Base-by-base conservation (phyloP, 2,113 vertebrate species). In the Elanus axillaris region DNA sequence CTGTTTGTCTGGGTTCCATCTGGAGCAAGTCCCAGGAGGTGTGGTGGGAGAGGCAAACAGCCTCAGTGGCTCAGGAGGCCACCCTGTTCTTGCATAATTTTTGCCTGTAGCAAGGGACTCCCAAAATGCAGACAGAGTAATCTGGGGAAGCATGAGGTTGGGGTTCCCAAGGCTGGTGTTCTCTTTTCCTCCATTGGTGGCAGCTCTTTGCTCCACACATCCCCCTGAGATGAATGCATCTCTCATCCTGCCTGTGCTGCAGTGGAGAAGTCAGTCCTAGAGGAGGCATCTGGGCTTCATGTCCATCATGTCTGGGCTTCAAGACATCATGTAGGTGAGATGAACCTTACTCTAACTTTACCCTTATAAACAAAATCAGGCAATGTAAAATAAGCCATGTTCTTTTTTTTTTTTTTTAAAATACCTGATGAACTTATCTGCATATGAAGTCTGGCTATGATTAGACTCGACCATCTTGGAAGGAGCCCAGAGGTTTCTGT, bases 281-380 rank as follows among this genome's bases (percentile, higher is more conserved):
- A 53, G 40, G 72, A 85, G n/a, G 1, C 15, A 12, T 47, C 42
- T 31, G 17, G n/a, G 10, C 9, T 72, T 75, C 31, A 43, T 1
- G 3, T 48, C 32, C 23, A 5, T 15, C 10, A 20, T 23, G 8
- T 40, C 40, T 71, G 19, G n/a, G 15, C 25, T 77, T 86, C 31
- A 52, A 74, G 53, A n/a, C 5, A 8, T 27, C 59, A 10, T 1
- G 10, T 8, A 60, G 15, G 4, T 48, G 48, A 72, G 63, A 25
- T 40, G 43, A 67, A 45, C 7, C 31, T 32, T 36, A 59, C 16
- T 21, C n/a, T 81, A 18, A 38, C 15, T 69, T 63, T 64, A 67
- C 14, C 10, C 9, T 63, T 42, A 36, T 88, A 90, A 97, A 96
- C 93, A 93, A 92, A 92, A 92, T 90, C 67, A 95, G 47, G 50